These are phyloP conservation scores for Pherbina coryleti DNA, from an alignment of 2,888 invertebrate species.

Conservation along the genomic window DNA sequence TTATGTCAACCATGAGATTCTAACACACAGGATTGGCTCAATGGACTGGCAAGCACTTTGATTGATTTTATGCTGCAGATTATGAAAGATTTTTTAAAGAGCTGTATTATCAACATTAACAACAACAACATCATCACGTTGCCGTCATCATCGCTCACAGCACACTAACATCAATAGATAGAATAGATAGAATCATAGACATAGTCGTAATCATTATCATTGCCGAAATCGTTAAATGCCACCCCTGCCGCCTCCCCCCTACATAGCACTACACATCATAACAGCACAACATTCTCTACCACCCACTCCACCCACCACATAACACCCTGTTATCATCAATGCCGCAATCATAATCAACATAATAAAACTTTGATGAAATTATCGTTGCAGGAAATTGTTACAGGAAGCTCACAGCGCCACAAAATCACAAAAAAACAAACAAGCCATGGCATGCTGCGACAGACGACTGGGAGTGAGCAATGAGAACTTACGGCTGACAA, in stretches of 20 bases:
- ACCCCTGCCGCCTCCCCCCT: too few relatives aligned
- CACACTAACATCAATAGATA: background rate
- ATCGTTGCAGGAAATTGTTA: constrained; percentile 19
- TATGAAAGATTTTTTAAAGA: constrained; percentile 3
- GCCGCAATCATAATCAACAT: constrained; percentile 28
- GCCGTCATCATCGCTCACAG: background rate
- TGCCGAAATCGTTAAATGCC: background rate
- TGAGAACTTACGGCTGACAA: background rate
- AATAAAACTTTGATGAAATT: constrained; percentile 25
- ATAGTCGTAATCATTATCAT: constrained; percentile 6
- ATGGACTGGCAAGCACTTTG: constrained; percentile 9
- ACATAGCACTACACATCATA: background rate
- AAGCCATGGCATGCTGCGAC: background rate
- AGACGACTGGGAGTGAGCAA: background rate
- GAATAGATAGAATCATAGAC: background rate
- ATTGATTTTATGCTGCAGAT: constrained; percentile 17
- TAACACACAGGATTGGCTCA: background rate
- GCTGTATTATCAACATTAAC: background rate
- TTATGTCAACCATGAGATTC: background rate
- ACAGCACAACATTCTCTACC: background rate
- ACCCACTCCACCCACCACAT: background rate
- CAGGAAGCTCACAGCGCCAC: constrained; percentile 25
- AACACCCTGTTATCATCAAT: background rate
- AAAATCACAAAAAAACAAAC: constrained; percentile 22
- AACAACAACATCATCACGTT: background rate